Evolutionary conservation across 1,140 invertebrate species (phyloP), one percentile per base, ranked within the genome.

Genomic region (Coptotermes formosanus): DNA sequence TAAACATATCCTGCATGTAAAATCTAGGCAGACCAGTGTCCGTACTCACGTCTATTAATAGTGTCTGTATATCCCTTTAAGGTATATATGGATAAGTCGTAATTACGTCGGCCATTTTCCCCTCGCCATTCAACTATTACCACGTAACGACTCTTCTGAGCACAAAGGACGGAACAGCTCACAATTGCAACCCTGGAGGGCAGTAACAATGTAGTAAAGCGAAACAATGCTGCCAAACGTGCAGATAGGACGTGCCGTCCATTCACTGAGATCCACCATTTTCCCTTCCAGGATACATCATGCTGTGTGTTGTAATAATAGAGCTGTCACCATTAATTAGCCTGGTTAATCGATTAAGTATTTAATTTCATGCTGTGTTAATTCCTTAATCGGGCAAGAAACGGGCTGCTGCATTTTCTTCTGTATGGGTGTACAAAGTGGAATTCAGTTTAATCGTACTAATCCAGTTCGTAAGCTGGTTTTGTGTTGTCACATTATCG

Each of bases 161-260:
- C 64, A 30, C n/a, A 30, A n/a, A 75, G n/a, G 64, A 75, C n/a
- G 25, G 16, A 25, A 25, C 64, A 30, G n/a, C 16, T 21, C 19
- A 21, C 52, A 55, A 55, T 55, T 19, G 52, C 52, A 8, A 25
- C 25, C 25, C 64, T 30, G 64, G 64, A 30, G 64, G 3, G 64
- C 64, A 75, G n/a, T 75, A 75, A 75, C 64, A 75, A 75, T 75
- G 64, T 30, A 75, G n/a, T 75, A 75, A 75, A 75, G 64, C 64
- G 64, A 75, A 75, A 75, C 25, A 75, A 30, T 75, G 64, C 64
- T 30, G 64, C 64, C 64, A 75, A 30, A 25, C 7, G 64, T 14
- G 64, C 64, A 75, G 64, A 75, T 75, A 75, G 64, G 64, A 75
- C 64, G 9, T 30, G 64, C 19, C n/a, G 4, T 75, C 64, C 64